These are phyloP conservation scores for Rhogogaster chlorosoma DNA, from an alignment of 2,888 invertebrate species.

Conservation along the genomic window DNA sequence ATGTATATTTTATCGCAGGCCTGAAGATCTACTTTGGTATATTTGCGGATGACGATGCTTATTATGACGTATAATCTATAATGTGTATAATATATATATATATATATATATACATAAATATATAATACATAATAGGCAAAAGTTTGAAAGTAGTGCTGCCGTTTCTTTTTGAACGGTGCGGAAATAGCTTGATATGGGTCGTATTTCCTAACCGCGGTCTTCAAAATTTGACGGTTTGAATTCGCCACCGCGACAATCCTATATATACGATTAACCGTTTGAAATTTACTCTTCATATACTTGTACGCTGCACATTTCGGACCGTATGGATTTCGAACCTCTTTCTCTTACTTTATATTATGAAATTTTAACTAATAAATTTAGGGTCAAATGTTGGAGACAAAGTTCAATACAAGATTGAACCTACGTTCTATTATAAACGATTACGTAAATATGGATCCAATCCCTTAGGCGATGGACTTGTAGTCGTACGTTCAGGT, in stretches of 20 bases:
- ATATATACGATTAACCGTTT: slow-evolving; percentile 1
- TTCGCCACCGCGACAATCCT: not conserved
- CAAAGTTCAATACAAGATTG: not conserved
- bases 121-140: not conserved
- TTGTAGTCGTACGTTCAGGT: slow-evolving; percentile 12
- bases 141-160: slow-evolving; percentile 9
- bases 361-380: not conserved
- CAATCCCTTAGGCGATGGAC: slow-evolving; percentile 15
- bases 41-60: slow-evolving; percentile 36
- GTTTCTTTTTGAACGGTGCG: not conserved
- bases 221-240: slow-evolving; percentile 10
- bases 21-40: not conserved
- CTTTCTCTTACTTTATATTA: not conserved
- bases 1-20: not conserved
- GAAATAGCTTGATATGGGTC: slow-evolving; percentile 27
- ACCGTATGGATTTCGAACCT: no score
- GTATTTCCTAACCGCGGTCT: slow-evolving; percentile 24
- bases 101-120: not conserved
- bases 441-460: slow-evolving; percentile 36
- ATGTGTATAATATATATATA: not conserved
- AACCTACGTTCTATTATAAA: not conserved
- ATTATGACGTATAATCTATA: slow-evolving; percentile 17
- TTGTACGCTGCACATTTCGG: no score
- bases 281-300: not conserved
- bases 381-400: not conserved